Conservation (phyloP, 2,888 invertebrate genomes). For the Pandemis cinnamomeana region DNA sequence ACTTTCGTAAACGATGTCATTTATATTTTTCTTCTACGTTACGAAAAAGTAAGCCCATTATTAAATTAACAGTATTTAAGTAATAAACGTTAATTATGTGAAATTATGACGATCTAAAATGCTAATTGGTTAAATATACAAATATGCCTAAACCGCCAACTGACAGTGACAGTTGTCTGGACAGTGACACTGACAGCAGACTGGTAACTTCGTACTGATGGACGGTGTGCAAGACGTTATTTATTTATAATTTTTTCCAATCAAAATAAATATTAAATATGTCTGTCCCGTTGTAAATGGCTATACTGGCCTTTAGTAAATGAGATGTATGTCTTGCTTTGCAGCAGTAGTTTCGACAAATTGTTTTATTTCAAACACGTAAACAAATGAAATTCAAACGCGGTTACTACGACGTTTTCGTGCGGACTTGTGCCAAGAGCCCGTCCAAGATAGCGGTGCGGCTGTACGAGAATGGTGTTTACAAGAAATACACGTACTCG, state of each 20-base stretch:
- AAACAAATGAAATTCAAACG: constrained; percentile 57
- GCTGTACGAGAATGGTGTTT: constrained; percentile 62
- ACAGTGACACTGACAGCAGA: neutral
- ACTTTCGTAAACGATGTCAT: too few relatives aligned
- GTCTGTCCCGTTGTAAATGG: neutral
- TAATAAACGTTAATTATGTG: too few relatives aligned
- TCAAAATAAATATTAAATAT: constrained; percentile 2
- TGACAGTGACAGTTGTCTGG: neutral
- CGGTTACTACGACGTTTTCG: constrained; percentile 77
- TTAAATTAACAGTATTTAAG: too few relatives aligned
- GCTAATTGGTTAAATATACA: neutral
- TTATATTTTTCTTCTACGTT: too few relatives aligned
- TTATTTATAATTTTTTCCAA: constrained; percentile 2
- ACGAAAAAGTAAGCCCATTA: too few relatives aligned
- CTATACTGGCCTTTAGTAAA: neutral
- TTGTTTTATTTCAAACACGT: constrained; percentile 4
- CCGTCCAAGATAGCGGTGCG: constrained; percentile 69
- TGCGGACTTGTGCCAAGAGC: constrained; percentile 69
- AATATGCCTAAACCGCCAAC: neutral
- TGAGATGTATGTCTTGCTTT: neutral
- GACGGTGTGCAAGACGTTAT: neutral
- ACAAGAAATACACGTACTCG: constrained; percentile 72
- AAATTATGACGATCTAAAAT: neutral
- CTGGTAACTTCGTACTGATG: neutral
- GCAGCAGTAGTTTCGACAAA: constrained; percentile 6